Evolutionary conservation across 2,797 vertebrate genomes (phyloP), one percentile per base, ranked within the genome.

Genomic region (Lepus townsendii): DNA sequence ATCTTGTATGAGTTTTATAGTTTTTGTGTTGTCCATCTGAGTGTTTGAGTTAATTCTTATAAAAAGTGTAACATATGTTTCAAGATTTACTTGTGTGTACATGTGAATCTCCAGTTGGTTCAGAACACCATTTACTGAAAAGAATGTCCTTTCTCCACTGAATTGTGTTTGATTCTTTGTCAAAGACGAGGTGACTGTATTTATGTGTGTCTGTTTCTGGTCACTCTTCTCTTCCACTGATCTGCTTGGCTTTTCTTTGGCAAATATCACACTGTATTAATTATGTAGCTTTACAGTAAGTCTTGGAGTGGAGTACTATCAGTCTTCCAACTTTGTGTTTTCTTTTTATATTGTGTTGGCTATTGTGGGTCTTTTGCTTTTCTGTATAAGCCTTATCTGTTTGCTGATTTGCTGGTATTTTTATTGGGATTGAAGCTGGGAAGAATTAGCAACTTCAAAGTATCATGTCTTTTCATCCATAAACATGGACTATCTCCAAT

Each of bases 31-130:
- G 57, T 85, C 50, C 30, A 14, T 47, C 57, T 76, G 60, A 30
- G 17, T 93, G 0, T 90, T 94, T 73, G 57, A 47, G 32, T 71
- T 66, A 22, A 66, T 73, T 85, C 83, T 88, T 93, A 68, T 69
- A 38, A 50, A 54, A 79, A 85, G 35, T 68, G 0, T 85, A 75
- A 90, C 13, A 1, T 85, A 22, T 73, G 19, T 65, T 50, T 86
- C 47, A 38, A n/a, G n/a, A n/a, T 17, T 77, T 76, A n/a, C 32
- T 65, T 32, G 83, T 66, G n/a, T 78, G 85, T 76, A 22, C 47
- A 24, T 79, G 16, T 88, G 22, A 6, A 35, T 69, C 7, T 69
- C 57, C 32, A 86, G 17, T 88, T 77, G 13, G 57, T 95, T 62
- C 32, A 3, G 7, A 77, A 60, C 16, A n/a, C 35, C 68, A 54